phyloP scores from a whole-genome alignment of 2,113 vertebrate species.

The Pedetes capensis region DNA sequence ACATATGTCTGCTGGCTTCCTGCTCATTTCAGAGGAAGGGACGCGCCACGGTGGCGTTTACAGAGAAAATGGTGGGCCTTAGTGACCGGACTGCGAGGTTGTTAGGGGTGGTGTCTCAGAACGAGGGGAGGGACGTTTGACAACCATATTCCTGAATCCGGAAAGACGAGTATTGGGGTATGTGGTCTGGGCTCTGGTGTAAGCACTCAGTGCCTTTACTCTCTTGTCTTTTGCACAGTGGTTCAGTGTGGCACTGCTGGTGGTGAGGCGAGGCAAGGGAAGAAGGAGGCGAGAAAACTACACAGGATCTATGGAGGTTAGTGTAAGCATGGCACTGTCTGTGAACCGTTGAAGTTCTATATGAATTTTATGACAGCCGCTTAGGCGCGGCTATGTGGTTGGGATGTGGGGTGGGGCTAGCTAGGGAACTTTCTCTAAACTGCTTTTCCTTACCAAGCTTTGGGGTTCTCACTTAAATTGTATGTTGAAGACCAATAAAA shows the following conservation, averaged over 20 bases:
- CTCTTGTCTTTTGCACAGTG: constrained; percentile 51
- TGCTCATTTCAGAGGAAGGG: constrained; percentile 50
- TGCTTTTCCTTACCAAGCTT: constrained; percentile 26
- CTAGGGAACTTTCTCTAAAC: constrained; percentile 13
- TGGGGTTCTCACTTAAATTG: constrained; percentile 23
- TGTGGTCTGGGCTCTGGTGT: background rate
- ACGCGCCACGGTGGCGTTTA: constrained; percentile 53
- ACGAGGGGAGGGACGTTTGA: constrained; percentile 16
- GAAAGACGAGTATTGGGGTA: background rate
- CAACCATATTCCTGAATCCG: background rate
- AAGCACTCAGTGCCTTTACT: constrained; percentile 23
- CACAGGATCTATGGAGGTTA: constrained; percentile 53
- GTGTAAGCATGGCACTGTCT: background rate
- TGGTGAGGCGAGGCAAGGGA: constrained; percentile 2
- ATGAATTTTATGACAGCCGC: constrained; percentile 13
- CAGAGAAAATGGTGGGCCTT: constrained; percentile 74
- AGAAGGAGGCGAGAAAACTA: constrained; percentile 45
- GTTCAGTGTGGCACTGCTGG: constrained; percentile 51
- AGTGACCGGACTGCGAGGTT: constrained; percentile 16
- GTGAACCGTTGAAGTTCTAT: background rate
- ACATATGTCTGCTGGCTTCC: constrained; percentile 18
- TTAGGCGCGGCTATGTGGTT: background rate
- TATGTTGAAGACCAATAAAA: constrained; percentile 29
- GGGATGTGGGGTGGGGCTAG: background rate
- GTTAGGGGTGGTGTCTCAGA: background rate